These are phyloP conservation scores for Malaclemys terrapin DNA, from an alignment of 2,113 vertebrate species.

Conservation along the genomic window DNA sequence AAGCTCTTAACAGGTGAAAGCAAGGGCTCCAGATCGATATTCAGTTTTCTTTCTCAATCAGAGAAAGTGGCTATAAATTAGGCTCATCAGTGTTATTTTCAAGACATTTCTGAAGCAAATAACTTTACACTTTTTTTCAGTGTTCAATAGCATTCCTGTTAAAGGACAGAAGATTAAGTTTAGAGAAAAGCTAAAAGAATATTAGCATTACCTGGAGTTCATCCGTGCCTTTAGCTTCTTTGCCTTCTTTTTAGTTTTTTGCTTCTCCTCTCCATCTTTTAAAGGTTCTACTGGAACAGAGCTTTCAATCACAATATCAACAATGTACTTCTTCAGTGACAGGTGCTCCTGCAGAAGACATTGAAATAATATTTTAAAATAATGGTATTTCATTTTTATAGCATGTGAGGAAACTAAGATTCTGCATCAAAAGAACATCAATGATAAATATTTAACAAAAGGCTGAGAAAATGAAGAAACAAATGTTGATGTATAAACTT, in stretches of 20 bases:
- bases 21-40: constrained; percentile 89
- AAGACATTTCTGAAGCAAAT: constrained; percentile 87
- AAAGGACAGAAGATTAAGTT: constrained; percentile 51
- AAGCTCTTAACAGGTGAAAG: constrained; percentile 98
- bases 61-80: constrained; percentile 99
- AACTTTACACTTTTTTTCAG: constrained; percentile 81
- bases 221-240: constrained; percentile 96
- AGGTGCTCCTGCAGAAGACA: constrained; percentile 90
- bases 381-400: neutral
- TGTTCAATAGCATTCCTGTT: constrained; percentile 6
- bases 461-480: neutral
- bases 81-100: constrained; percentile 91
- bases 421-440: neutral
- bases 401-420: neutral
- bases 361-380: neutral
- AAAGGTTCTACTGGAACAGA: constrained; percentile 83
- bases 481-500: neutral
- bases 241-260: constrained; percentile 94
- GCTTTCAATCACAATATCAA: constrained; percentile 93
- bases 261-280: constrained; percentile 93
- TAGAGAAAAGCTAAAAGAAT: neutral
- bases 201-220: constrained; percentile 90
- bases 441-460: neutral
- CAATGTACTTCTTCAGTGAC: constrained; percentile 96
- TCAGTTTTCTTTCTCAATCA: constrained; percentile 94